These are phyloP conservation scores for Planococcus citri DNA, from an alignment of 1,140 invertebrate species.

Conservation along the genomic window DNA sequence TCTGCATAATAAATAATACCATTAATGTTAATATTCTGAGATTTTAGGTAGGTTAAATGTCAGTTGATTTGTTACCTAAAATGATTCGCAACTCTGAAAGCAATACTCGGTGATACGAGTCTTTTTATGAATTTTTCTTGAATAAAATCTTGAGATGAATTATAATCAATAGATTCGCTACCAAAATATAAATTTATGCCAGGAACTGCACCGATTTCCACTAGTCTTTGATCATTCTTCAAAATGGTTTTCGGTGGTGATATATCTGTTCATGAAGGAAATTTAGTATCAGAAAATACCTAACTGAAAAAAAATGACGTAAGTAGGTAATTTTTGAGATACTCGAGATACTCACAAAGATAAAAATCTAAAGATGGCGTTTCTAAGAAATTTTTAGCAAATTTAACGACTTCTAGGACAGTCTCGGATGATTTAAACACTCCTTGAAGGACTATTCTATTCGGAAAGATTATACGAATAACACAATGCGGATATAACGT, in stretches of 20 bases:
- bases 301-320: conserved; percentile 19
- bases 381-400: conserved; percentile 52
- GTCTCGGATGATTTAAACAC: conserved; percentile 58
- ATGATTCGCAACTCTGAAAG: neutral
- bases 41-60: neutral
- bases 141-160: neutral
- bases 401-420: conserved; percentile 49
- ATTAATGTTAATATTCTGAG: neutral
- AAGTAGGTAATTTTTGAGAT: too few species aligned
- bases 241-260: conserved; percentile 59
- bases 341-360: conserved; percentile 52
- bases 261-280: conserved; percentile 43
- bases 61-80: neutral
- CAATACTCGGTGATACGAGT: neutral
- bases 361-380: conserved; percentile 48
- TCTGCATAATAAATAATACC: neutral
- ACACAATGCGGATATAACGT: conserved; percentile 56
- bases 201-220: conserved; percentile 58
- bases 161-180: neutral
- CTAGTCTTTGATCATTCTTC: conserved; percentile 40
- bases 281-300: conserved; percentile 21
- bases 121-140: neutral
- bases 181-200: conserved; percentile 14
- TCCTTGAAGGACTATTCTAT: conserved; percentile 64
- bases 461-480: conserved; percentile 67